Evolutionary conservation across 2,888 invertebrate genomes (phyloP), one percentile per base, ranked within the genome.

Genomic region (Operophtera brumata): DNA sequence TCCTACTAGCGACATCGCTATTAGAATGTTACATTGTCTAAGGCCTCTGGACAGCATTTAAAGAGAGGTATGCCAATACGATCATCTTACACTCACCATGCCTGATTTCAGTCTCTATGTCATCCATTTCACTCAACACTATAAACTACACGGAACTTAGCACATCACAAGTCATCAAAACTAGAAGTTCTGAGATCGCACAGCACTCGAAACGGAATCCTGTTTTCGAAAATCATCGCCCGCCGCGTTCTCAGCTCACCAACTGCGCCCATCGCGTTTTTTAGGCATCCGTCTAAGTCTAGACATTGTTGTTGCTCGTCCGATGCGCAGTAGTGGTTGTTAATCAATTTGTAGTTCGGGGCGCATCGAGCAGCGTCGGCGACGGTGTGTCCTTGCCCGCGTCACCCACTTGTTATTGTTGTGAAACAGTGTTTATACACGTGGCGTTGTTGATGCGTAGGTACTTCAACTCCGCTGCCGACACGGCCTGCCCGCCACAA

Each of bases 351-450:
- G 62, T 65, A 67, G 61, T 62, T 65, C 67, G 61, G 67, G 65
- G 66, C 73, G 71, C 69, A 71, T 61, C 67, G 61, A 64, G 61
- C 43, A 57, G 52, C 45, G 73, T 60, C 69, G 75, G 73, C 73
- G 72, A 70, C 74, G 71, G 62, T 68, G 78, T 81, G 84, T 84
- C 82, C 82, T 84, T 83, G 84, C 72, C 72, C 74, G 75, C 78
- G 78, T 78, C 82, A 77, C 74, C 76, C 81, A 79, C 79, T 78
- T 87, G 86, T 84, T 85, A 79, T 88, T 86, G 85, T 88, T 86
- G 86, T 86, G 86, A 86, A 83, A 86, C 85, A 84, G 80, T 87
- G 86, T 88, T 86, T 84, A 83, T 82, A 86, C 88, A 89, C 89
- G 89, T 88, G 88, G 85, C 80, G 75, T 61, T 76, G 77, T 78